Evolutionary conservation across 2,113 vertebrate genomes (phyloP), one percentile per base, ranked within the genome.

Genomic region (Paedocypris sp.): DNA sequence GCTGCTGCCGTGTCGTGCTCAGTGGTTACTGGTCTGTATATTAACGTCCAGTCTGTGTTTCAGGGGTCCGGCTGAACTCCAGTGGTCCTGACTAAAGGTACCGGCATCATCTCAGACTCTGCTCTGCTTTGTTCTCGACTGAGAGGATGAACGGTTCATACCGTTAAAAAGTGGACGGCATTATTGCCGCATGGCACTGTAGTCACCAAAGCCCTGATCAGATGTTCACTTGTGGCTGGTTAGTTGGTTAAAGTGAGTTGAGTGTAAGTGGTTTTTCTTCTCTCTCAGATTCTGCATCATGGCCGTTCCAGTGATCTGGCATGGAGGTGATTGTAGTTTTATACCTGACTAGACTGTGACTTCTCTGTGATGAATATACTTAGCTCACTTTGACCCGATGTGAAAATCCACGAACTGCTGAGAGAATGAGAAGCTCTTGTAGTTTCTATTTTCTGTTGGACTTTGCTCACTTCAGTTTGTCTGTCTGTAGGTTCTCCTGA

Each of bases 331-430:
- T 1, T 22, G 2, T 19, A 1, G 3, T 26, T n/a, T n/a, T n/a
- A n/a, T n/a, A n/a, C n/a, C n/a, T n/a, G n/a, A n/a, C n/a, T n/a
- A n/a, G n/a, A n/a, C n/a, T n/a, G n/a, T n/a, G n/a, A n/a, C n/a
- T n/a, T 78, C 72, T 29, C 86, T 18, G 20, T 88, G 86, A 88
- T 85, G 84, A 89, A 74, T 47, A 71, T 11, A 74, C 78, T 81
- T 85, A 87, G 87, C 87, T 87, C 87, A 89, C 87, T 89, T 86
- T 88, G 87, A 89, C 2, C 59, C 62, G 0, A 31, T 78, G 77
- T 87, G 84, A 87, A 87, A 88, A 66, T 58, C 70, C 32, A 72
- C 1, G 22, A 87, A 87, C 80, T 26, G 2, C 86, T 86, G 87
- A 88, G 86, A 42, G 77, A 73, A 67, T 73, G 64, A 57, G 12